Base-by-base conservation (phyloP, 2,113 vertebrate species). In the Xenopus borealis region DNA sequence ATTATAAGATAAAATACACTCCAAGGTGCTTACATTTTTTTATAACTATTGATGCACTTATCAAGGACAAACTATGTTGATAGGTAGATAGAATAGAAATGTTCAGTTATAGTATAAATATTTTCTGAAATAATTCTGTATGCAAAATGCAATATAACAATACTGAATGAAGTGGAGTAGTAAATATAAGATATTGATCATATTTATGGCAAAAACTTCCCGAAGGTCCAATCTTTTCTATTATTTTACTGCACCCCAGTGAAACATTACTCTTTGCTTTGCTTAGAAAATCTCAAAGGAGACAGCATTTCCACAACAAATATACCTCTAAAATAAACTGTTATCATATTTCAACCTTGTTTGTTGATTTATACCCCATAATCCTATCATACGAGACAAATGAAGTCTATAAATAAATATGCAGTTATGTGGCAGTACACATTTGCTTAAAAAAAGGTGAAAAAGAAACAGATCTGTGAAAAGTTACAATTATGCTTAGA, bases 361-460 rank as follows among this genome's bases (percentile, higher is more conserved):
- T n/a, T 16, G 53, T 9, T 55, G 53, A 55, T 55, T 55, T 55
- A 55, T 55, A n/a, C 2, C 14, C 53, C 53, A 55, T 55, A n/a
- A 55, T 55, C 7, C 53, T n/a, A 55, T 55, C 53, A 55, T n/a
- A 9, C 53, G 1, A 55, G 14, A n/a, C 53, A 16, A 55, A 55
- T n/a, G 16, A 55, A 55, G 53, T 55, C 53, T n/a, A 55, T 55
- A 55, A 55, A 55, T 55, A 55, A 55, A 55, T 55, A n/a, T n/a
- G 16, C 12, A 16, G 53, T n/a, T 55, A 16, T n/a, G 53, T 55
- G 12, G 17, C 53, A 55, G 4, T 55, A 55, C 8, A 55, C 3
- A 50, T 50, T 50, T 50, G 47, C 47, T 50, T 50, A 50, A 50
- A 40, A 40, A 40, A 40, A 40, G 33, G 33, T 40, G 33, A 7